Evolutionary conservation across 2,888 invertebrate genomes (phyloP).

Genomic region (Leucophenga maculata): DNA sequence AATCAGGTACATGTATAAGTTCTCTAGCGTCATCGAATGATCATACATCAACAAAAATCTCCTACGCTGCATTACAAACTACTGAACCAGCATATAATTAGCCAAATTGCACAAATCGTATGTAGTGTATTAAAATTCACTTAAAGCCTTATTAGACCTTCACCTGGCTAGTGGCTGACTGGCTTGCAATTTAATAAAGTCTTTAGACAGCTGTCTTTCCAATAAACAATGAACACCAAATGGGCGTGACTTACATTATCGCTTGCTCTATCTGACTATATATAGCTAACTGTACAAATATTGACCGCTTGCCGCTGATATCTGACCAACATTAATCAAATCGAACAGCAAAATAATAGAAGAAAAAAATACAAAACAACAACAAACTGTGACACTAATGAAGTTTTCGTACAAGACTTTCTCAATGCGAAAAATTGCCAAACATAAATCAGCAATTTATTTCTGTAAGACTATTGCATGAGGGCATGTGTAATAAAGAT

Average conservation of each 20-base stretch:
- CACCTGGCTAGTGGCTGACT: not conserved
- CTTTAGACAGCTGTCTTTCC: constrained; percentile 50
- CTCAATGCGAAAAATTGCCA: constrained; percentile 8
- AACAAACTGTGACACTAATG: constrained; percentile 54
- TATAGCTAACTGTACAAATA: not conserved
- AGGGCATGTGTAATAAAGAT: constrained; percentile 18
- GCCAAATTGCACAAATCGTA: no score
- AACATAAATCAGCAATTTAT: constrained; percentile 11
- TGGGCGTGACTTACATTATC: constrained; percentile 48
- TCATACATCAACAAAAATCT: no score
- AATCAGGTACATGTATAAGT: no score
- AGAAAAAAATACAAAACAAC: constrained; percentile 4
- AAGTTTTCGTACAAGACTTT: constrained; percentile 52
- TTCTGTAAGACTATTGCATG: constrained; percentile 29
- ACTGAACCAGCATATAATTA: no score
- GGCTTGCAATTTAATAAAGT: constrained; percentile 47
- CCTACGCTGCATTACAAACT: no score
- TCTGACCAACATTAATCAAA: constrained; percentile 60
- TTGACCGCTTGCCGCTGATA: constrained; percentile 35
- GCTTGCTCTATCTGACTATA: not conserved
- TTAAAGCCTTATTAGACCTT: no score
- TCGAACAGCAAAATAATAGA: not conserved
- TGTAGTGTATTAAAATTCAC: no score
- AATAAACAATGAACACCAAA: constrained; percentile 49
- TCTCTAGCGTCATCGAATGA: no score